Percentiles rank a stretch among this genome's conserved stretches.
Evolutionary conservation across 2,888 invertebrate species (phyloP).

Genomic region (Callinectes sapidus): DNA sequence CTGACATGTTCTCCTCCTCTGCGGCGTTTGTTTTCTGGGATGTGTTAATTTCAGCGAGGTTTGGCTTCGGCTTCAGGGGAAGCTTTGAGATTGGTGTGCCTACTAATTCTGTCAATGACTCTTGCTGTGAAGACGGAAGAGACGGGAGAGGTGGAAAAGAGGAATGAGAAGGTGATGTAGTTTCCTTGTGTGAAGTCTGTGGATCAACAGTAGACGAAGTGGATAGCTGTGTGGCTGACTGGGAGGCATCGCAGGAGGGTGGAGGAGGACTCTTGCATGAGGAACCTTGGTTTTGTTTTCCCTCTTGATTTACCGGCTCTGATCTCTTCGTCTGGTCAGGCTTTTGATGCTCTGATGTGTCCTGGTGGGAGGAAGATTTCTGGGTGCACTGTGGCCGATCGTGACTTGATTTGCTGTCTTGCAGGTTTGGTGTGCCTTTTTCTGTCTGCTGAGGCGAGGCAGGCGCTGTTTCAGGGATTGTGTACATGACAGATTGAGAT

Average conservation of each 20-base stretch:
- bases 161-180: neutral
- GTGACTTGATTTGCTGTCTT: neutral
- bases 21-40: neutral
- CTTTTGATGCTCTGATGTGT: neutral
- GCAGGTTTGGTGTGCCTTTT: neutral
- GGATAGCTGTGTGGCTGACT: neutral
- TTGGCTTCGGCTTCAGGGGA: conserved; percentile 16
- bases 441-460: neutral
- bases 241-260: neutral
- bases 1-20: neutral
- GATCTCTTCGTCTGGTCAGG: neutral
- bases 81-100: neutral
- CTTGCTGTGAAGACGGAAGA: neutral
- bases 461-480: neutral
- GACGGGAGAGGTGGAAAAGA: neutral
- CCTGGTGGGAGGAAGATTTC: neutral
- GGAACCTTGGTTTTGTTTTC: neutral
- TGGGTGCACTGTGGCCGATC: neutral
- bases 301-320: neutral
- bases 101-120: neutral
- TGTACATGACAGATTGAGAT: neutral
- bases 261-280: neutral
- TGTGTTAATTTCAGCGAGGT: neutral
- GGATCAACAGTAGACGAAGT: neutral
- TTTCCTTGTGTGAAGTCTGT: neutral